These are phyloP conservation scores for Nyctereutes procyonoides DNA, from an alignment of 2,113 vertebrate species.

Conservation along the genomic window DNA sequence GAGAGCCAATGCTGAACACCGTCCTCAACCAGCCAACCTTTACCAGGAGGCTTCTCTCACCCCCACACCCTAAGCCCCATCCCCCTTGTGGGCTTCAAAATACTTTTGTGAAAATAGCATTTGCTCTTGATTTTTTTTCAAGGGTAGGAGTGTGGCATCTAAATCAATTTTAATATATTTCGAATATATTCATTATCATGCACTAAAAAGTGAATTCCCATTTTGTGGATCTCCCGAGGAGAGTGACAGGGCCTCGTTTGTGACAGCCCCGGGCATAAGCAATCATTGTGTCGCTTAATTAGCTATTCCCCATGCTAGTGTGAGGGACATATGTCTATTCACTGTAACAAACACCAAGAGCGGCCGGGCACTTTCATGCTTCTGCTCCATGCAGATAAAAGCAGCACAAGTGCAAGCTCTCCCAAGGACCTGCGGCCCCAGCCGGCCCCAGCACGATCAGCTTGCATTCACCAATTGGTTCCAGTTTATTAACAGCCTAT, in stretches of 20 bases:
- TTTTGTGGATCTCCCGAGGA: slow-evolving; percentile 83
- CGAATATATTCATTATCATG: slow-evolving; percentile 85
- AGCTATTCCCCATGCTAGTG: slow-evolving; percentile 86
- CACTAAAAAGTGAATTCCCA: slow-evolving; percentile 81
- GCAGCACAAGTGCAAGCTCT: slow-evolving; percentile 91
- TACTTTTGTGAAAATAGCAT: slow-evolving; percentile 26
- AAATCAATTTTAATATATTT: slow-evolving; percentile 84
- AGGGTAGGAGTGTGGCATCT: neutral
- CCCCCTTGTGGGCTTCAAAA: neutral
- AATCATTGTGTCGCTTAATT: slow-evolving; percentile 87
- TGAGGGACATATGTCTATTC: slow-evolving; percentile 90
- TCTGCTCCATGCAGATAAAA: slow-evolving; percentile 81
- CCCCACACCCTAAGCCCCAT: neutral
- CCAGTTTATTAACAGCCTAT: slow-evolving; percentile 99
- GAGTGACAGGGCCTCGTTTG: slow-evolving; percentile 87
- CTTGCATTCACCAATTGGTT: slow-evolving; percentile 93
- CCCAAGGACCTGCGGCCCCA: slow-evolving; percentile 93
- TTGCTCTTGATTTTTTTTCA: neutral
- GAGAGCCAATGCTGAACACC: neutral
- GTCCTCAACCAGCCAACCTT: too few species aligned
- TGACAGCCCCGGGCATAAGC: slow-evolving; percentile 84
- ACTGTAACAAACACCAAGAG: slow-evolving; percentile 81
- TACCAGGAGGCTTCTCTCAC: fast-evolving
- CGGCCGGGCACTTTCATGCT: slow-evolving; percentile 82
- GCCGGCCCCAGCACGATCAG: slow-evolving; percentile 90